Percentiles rank a stretch among this genome's conserved stretches.
Evolutionary conservation across 2,888 invertebrate species (phyloP).

Genomic region (Leptura quadrifasciata): DNA sequence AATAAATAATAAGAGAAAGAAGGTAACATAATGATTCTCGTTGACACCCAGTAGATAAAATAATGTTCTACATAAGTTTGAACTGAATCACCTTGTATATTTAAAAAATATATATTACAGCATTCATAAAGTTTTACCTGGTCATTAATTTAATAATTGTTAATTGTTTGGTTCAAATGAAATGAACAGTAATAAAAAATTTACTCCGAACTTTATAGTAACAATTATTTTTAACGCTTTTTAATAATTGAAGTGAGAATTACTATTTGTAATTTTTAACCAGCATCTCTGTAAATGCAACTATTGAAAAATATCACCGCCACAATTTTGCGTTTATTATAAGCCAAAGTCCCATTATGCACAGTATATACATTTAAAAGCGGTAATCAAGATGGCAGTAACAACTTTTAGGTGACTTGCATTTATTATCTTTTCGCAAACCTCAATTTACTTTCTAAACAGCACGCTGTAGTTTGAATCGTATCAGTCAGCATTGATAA

Average conservation of each 20-base stretch:
- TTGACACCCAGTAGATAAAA: too few relatives aligned
- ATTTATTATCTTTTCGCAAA: not conserved
- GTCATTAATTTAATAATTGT: not conserved
- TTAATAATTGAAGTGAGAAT: too few relatives aligned
- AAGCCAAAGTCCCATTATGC: not conserved
- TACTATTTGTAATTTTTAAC: too few relatives aligned
- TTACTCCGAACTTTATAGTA: not conserved
- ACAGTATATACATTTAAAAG: not conserved
- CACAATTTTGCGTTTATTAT: too few relatives aligned
- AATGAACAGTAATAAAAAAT: not conserved
- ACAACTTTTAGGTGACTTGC: conserved; percentile 24
- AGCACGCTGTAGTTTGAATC: not conserved
- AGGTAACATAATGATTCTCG: too few relatives aligned
- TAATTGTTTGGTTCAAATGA: not conserved
- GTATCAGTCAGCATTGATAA: not conserved
- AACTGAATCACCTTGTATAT: too few relatives aligned
- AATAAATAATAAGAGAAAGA: too few relatives aligned
- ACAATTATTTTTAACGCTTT: not conserved
- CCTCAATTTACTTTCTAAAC: not conserved
- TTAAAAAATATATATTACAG: not conserved
- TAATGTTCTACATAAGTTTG: too few relatives aligned
- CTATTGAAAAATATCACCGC: too few relatives aligned
- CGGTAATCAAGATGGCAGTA: not conserved
- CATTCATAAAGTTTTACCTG: not conserved
- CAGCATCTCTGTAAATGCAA: too few relatives aligned